Conservation (phyloP, 2,888 invertebrate species). For the Lacanobia oleracea region DNA sequence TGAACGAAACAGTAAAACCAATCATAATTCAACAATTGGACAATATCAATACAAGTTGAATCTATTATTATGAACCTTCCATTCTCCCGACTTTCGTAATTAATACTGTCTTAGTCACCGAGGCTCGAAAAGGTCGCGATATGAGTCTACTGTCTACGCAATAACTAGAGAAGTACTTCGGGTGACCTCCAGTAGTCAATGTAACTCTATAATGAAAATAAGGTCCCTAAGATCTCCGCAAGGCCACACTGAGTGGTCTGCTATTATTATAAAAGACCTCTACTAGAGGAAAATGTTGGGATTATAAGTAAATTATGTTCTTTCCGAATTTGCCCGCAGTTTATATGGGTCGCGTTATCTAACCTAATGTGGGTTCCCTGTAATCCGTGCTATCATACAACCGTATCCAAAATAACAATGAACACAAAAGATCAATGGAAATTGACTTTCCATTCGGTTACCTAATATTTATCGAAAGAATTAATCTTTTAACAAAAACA, state of each 20-base stretch:
- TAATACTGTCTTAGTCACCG: not conserved
- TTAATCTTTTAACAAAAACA: conserved; percentile 50
- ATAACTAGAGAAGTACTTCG: conserved; percentile 10
- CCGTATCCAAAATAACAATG: conserved; percentile 46
- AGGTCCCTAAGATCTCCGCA: not conserved
- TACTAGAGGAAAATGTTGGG: conserved; percentile 50
- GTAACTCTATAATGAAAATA: conserved; percentile 29
- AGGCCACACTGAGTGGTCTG: conserved; percentile 34
- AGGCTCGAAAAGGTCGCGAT: conserved; percentile 9
- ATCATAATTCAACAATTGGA: not conserved
- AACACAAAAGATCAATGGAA: conserved; percentile 47
- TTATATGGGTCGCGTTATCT: conserved; percentile 56
- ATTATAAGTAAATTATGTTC: conserved; percentile 59
- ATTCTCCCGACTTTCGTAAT: conserved; percentile 21
- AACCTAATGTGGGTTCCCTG: conserved; percentile 58
- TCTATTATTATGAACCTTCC: not conserved
- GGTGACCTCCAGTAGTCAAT: conserved; percentile 3
- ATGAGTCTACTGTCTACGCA: conserved; percentile 5
- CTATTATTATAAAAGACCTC: conserved; percentile 40
- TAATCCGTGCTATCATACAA: conserved; percentile 48
- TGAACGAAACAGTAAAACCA: not conserved
- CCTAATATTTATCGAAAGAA: conserved; percentile 37
- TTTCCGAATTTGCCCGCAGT: conserved; percentile 40
- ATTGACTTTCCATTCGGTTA: conserved; percentile 39
- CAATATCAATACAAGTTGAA: not conserved